Evolutionary conservation across 2,113 vertebrate species (phyloP), one percentile per base, ranked within the genome.

Genomic region (Seriola rivoliana): DNA sequence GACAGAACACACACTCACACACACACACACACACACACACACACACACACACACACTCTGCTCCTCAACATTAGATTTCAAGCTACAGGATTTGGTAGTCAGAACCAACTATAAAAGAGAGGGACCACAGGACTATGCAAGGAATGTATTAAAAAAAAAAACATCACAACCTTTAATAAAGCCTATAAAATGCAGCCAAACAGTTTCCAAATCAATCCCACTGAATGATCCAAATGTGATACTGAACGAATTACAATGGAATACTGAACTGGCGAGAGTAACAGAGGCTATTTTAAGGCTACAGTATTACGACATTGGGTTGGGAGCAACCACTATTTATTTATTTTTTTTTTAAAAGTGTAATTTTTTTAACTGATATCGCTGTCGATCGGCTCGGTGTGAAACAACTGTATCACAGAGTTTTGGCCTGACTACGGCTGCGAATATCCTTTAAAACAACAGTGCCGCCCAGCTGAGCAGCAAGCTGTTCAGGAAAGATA

Each of bases 401-500:
- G 4, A 75, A 60, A 34, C 46, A 3, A 46, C 9, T 54, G 63
- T n/a, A 54, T 16, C 34, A 50, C 7, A 54, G 34, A 74, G 46
- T 66, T 80, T 65, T 44, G 64, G 81, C 40, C 23, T 13, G 17
- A 71, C 10, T 54, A n/a, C 3, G 55, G 12, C 42, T 64, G 66
- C 64, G 71, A 83, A 81, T 58, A 80, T 38, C 38, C 54, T 70
- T 52, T 32, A 58, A 75, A 85, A 80, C 76, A 89, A 74, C 67
- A 77, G 71, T 5, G 48, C 1, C 1, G 66, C n/a, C 77, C 80
- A 71, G 78, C 54, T 57, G 72, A 77, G 68, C 73, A 5, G 75
- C 82, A 88, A 88, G 87, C 92, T 92, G 85, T 75, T 85, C 72
- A 75, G 79, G 89, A 90, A 79, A 90, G 91, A 91, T 83, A 89